Evolutionary conservation across 2,888 invertebrate genomes (phyloP).

Genomic region (Reticulitermes lucifugus): DNA sequence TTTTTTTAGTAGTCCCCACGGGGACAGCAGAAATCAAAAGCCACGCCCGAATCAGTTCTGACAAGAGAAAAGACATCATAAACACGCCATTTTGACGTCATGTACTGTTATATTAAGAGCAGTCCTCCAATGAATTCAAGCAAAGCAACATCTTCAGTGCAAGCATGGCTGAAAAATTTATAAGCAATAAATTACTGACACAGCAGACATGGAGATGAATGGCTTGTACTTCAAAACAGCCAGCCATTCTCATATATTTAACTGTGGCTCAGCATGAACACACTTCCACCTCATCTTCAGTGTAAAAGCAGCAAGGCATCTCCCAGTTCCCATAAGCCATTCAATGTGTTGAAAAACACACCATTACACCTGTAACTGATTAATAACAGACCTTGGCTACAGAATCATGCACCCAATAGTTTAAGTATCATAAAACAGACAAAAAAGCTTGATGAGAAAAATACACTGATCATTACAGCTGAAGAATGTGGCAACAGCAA

Average conservation of each 20-base stretch:
- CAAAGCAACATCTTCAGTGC: not conserved
- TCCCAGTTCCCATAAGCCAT: slow-evolving; percentile 26
- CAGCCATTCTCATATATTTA: slow-evolving; percentile 12
- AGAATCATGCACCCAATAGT: not conserved
- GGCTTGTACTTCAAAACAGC: not conserved
- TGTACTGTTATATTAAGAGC: not conserved
- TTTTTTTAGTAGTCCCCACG: not conserved
- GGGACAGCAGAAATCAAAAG: slow-evolving; percentile 20
- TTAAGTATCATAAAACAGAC: not conserved
- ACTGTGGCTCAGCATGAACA: slow-evolving; percentile 17
- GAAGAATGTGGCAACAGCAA: no score
- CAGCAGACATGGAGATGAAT: not conserved
- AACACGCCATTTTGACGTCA: not conserved
- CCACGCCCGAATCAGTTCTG: slow-evolving; percentile 39
- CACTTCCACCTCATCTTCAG: slow-evolving; percentile 20
- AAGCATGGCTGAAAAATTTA: not conserved
- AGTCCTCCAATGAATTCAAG: not conserved
- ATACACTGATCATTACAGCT: no score
- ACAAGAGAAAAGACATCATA: slow-evolving; percentile 20
- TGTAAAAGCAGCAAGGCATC: slow-evolving; percentile 30
- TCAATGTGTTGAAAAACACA: slow-evolving; percentile 9
- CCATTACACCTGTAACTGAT: not conserved
- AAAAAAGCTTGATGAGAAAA: no score
- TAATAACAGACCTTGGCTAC: not conserved
- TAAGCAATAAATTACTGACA: not conserved